Evolutionary conservation across 2,113 vertebrate species (phyloP).

Genomic region (Tenebrosternarchus preto): DNA sequence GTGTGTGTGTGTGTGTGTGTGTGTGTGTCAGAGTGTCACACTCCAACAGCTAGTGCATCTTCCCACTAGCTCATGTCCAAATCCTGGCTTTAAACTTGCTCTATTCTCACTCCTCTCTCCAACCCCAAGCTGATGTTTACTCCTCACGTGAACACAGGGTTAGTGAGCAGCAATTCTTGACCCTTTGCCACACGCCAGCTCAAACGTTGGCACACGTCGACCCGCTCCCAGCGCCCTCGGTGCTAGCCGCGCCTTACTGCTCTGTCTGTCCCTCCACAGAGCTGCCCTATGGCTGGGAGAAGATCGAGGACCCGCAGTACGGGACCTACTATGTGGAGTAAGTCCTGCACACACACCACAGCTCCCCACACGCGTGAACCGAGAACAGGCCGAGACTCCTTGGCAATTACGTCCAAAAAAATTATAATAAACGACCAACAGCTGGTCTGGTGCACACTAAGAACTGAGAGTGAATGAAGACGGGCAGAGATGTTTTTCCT

Average conservation of each 20-base stretch:
- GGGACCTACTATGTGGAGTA: constrained; percentile 97
- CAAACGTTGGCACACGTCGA: background rate
- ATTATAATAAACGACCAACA: too few species aligned
- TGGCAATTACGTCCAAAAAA: too few species aligned
- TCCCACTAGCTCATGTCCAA: constrained; percentile 11
- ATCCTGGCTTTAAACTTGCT: background rate
- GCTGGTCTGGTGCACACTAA: too few species aligned
- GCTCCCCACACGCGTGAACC: too few species aligned
- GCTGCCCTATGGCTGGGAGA: constrained; percentile 98
- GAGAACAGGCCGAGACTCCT: too few species aligned
- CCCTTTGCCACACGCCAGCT: background rate
- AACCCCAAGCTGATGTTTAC: background rate
- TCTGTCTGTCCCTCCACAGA: constrained; percentile 72
- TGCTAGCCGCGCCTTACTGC: constrained; percentile 4
- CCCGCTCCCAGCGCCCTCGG: background rate
- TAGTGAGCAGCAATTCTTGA: background rate
- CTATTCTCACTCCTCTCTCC: background rate
- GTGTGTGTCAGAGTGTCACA: too few species aligned
- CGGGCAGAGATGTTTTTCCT: too few species aligned
- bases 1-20: too few species aligned
- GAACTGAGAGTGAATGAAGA: too few species aligned
- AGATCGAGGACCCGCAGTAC: constrained; percentile 96
- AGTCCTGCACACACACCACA: constrained; percentile 69
- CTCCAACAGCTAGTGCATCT: constrained; percentile 20
- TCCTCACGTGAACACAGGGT: background rate